phyloP scores from a whole-genome alignment of 2,797 vertebrate genomes.

The Tangara arthus region DNA sequence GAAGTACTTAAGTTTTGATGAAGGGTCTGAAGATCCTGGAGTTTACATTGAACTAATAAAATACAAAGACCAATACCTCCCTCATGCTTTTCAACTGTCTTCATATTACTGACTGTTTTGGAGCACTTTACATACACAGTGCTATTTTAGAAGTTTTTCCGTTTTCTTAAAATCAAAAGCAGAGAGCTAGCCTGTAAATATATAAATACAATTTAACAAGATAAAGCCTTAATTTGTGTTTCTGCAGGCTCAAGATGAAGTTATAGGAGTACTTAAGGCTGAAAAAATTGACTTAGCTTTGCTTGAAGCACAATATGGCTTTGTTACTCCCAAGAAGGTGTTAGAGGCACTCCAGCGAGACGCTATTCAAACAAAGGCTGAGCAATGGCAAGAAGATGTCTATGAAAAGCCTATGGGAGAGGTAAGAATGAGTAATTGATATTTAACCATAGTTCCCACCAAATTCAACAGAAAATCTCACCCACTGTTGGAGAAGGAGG shows the following conservation, averaged over 20 bases:
- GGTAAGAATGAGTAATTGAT: conserved; percentile 72
- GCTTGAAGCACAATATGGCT: conserved; percentile 94
- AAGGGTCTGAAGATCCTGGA: not conserved
- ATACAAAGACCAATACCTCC: not conserved
- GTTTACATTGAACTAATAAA: not conserved
- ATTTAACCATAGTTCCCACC: not conserved
- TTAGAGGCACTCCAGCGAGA: conserved; percentile 94
- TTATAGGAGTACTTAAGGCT: conserved; percentile 93
- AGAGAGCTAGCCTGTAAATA: not conserved
- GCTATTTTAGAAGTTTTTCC: not conserved
- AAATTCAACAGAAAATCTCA: not conserved
- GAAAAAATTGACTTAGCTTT: conserved; percentile 94
- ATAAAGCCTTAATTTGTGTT: conserved; percentile 48
- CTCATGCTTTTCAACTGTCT: not conserved
- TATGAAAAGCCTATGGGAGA: conserved; percentile 94
- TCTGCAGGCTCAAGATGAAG: conserved; percentile 93
- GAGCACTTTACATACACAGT: not conserved
- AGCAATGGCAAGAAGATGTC: conserved; percentile 88
- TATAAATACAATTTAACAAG: conserved; percentile 11
- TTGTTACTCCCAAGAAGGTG: conserved; percentile 92
- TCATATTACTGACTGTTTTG: not conserved
- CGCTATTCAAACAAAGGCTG: conserved; percentile 84
- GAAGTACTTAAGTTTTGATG: not conserved
- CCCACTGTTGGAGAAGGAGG: not conserved
- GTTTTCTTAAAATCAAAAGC: not conserved